Evolutionary conservation across 2,113 vertebrate species (phyloP), one percentile per base, ranked within the genome.

Genomic region (Menidia beryllina): DNA sequence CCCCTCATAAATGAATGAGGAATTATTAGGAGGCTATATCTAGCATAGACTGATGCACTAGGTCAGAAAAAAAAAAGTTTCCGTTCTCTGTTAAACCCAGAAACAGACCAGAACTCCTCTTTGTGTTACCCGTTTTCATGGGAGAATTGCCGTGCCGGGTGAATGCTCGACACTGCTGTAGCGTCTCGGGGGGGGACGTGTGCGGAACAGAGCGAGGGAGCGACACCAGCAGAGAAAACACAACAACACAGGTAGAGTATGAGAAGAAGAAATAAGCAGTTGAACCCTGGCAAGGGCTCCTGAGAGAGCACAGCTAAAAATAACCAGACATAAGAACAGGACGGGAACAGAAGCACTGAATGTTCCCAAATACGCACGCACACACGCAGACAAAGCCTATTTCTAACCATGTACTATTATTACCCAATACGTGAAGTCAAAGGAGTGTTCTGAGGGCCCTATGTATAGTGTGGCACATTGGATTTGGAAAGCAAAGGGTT

Each of bases 231-330:
- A 45, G 64, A 67, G 43, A 26, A 47, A 62, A 34, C 4, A 66
- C 63, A 69, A 7, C 57, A 61, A 69, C 39, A 57, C 72, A 86
- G 85, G 89, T 89, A 77, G 70, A 58, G 49, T 21, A 55, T 6
- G 47, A 61, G 69, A 75, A 79, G 58, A 56, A 54, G 79, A 88
- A 88, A 88, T 76, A 88, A 84, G 86, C 53, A 27, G 72, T 70
- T 82, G 76, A 86, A 87, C 62, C 41, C 61, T 69, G 73, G 63
- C 82, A 73, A 86, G 69, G 72, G 75, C 86, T 88, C 82, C 61
- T 8, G 54, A 77, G 83, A 82, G 79, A 83, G 68, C 62, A 38
- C 12, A 3, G 72, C 88, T 93, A 92, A 90, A 93, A 92, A 93
- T 92, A 93, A 81, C 57, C 67, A 70, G 47, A 76, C 72, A 69